Evolutionary conservation across 2,888 invertebrate genomes (phyloP).

Genomic region (Stenotaenia linearis): DNA sequence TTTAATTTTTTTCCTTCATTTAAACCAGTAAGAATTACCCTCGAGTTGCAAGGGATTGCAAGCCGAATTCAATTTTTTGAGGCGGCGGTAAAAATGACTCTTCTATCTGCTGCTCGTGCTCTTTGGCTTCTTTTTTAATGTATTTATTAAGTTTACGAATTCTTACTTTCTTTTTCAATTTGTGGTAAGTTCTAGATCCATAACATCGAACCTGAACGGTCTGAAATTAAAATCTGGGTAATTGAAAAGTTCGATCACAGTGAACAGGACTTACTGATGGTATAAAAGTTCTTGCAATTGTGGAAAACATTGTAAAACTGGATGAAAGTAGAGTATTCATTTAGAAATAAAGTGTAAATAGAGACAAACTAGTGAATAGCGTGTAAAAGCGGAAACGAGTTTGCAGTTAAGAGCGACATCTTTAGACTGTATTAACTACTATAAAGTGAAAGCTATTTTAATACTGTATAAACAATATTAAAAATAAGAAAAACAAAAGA

Average conservation of each 20-base stretch:
- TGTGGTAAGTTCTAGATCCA: not conserved
- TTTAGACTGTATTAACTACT: too few species aligned
- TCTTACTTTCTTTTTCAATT: not conserved
- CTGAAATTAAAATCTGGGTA: not conserved
- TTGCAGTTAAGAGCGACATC: too few species aligned
- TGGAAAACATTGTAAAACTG: not conserved
- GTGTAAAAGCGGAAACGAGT: too few species aligned
- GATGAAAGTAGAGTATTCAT: not conserved
- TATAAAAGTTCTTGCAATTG: not conserved
- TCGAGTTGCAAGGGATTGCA: slow-evolving; percentile 8
- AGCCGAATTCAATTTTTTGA: not conserved
- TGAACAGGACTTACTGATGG: not conserved
- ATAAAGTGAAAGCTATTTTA: too few species aligned
- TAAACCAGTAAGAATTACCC: too few species aligned
- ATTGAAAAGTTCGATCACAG: not conserved
- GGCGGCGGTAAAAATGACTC: not conserved
- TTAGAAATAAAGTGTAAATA: not conserved
- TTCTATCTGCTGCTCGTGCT: not conserved
- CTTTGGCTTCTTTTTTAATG: not conserved
- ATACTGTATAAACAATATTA: too few species aligned
- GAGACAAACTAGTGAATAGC: too few species aligned
- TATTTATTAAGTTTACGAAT: not conserved
- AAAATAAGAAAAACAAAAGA: too few species aligned
- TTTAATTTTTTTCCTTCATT: not conserved
- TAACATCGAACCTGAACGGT: not conserved